Evolutionary conservation across 23 tunicate genomes (phyloP).

Genomic region (Ciona savignyi): DNA sequence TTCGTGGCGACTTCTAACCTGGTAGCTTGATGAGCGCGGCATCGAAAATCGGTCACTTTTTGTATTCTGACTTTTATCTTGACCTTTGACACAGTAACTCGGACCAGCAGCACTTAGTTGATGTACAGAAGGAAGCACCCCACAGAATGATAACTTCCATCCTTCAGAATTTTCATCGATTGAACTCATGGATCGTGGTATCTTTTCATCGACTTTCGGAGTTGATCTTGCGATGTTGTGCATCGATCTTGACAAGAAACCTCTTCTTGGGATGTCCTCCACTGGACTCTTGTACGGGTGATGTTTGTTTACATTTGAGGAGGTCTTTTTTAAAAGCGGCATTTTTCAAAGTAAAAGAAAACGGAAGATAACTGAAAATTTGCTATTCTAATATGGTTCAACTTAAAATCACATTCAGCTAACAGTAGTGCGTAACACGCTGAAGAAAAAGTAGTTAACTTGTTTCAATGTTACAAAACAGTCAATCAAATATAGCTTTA

Average conservation of each 20-base stretch:
- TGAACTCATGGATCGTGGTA: constrained; percentile 34
- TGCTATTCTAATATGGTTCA: too few species aligned
- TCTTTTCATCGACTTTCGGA: background rate
- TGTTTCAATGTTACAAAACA: too few species aligned
- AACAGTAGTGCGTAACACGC: too few species aligned
- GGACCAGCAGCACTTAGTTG: background rate
- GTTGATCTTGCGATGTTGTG: constrained; percentile 17
- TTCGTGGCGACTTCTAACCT: background rate
- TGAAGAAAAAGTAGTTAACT: too few species aligned
- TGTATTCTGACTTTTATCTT: background rate
- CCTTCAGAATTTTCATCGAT: constrained; percentile 29
- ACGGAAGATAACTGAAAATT: too few species aligned
- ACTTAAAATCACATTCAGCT: too few species aligned
- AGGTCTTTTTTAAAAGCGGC: too few species aligned
- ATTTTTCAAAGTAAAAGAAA: too few species aligned
- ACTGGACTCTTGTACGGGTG: too few species aligned
- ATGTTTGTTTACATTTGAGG: too few species aligned
- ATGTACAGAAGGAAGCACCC: constrained; percentile 6
- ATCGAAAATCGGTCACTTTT: background rate
- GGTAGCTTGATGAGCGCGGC: constrained; percentile 30
- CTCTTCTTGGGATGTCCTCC: too few species aligned
- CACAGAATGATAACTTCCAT: constrained; percentile 56
- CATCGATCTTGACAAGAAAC: constrained; percentile 27
- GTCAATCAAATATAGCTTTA: too few species aligned
- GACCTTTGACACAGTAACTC: background rate